Base-by-base conservation (phyloP, 1,140 invertebrate genomes). In the Latrodectus geometricus region DNA sequence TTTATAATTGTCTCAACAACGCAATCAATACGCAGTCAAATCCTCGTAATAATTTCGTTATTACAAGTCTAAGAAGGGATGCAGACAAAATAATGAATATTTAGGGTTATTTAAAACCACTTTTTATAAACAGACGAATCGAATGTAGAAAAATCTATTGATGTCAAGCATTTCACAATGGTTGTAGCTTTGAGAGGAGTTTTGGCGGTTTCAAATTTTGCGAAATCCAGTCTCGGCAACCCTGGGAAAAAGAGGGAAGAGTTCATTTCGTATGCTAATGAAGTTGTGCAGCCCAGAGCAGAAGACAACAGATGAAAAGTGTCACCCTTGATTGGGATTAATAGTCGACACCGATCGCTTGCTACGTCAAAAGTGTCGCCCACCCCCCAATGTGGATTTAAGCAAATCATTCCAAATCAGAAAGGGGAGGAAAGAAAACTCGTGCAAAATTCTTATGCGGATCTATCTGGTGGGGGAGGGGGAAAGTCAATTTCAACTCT, bases 241-340 rank as follows among this genome's bases (percentile, higher is more conserved):
- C 52, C 74, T 50, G 48, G 23, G 12, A 21, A 61, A 61, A 8
- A 2, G 70, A 52, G 61, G 56, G 35, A 83, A 35, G 56, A 69
- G 72, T 84, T 84, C 82, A 84, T 84, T 84, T 70, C 82, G 54
- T 84, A 84, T 84, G 82, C 82, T 84, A 84, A 84, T 84, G 82
- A 84, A 84, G 82, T 84, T 76, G 78, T 66, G 72, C 72, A 35
- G 80, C 54, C 17, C 54, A 17, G 54, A 11, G 17, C 50, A 21
- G 65, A 74, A 54, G 72, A 48, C 82, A 84, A 84, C 82, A 84
- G 73, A 84, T 84, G 82, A 84, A 84, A 84, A 84, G 82, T 84
- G 82, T 84, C 82, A 84, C 49, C 56, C 50, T 17, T 76, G 82
- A 84, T 84, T 84, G 82, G 82, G 82, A 84, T 84, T 84, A 84